phyloP scores from a whole-genome alignment of 2,113 vertebrate genomes.

The Actenoides hombroni region DNA sequence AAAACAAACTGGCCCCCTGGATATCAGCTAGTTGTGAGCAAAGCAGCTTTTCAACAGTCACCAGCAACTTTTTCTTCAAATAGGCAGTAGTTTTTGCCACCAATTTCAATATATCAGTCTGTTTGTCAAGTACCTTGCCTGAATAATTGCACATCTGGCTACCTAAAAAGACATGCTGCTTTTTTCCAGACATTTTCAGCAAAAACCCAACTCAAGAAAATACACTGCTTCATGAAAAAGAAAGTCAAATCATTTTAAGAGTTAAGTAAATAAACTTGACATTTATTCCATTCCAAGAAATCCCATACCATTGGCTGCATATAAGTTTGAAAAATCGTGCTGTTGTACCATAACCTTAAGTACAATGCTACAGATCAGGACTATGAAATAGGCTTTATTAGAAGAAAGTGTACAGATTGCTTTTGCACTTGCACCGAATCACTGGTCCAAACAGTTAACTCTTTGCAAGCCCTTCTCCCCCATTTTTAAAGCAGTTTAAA shows the following conservation, averaged over 20 bases:
- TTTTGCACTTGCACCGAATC: slow-evolving; percentile 22
- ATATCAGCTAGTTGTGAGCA: slow-evolving; percentile 58
- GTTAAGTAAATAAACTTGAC: slow-evolving; percentile 60
- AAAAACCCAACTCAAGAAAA: not conserved
- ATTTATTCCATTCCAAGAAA: slow-evolving; percentile 59
- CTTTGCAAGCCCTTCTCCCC: not conserved
- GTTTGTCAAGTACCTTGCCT: not conserved
- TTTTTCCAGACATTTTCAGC: not conserved
- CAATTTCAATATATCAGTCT: not conserved
- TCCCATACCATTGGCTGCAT: slow-evolving; percentile 24
- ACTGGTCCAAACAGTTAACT: slow-evolving; percentile 1
- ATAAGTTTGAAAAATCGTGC: slow-evolving; percentile 43
- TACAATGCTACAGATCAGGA: not conserved
- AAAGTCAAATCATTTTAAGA: slow-evolving; percentile 55
- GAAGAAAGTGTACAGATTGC: not conserved
- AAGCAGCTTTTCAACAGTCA: slow-evolving; percentile 52
- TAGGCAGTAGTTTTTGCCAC: not conserved
- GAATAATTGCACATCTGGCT: not conserved
- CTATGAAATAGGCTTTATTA: not conserved
- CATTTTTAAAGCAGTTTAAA: not conserved
- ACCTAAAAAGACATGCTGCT: not conserved
- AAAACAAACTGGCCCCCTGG: slow-evolving; percentile 69
- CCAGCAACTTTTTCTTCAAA: not conserved
- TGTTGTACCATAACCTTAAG: not conserved
- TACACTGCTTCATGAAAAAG: slow-evolving; percentile 24